These are phyloP conservation scores for Chanos chanos DNA, from an alignment of 2,797 vertebrate species.

Conservation along the genomic window DNA sequence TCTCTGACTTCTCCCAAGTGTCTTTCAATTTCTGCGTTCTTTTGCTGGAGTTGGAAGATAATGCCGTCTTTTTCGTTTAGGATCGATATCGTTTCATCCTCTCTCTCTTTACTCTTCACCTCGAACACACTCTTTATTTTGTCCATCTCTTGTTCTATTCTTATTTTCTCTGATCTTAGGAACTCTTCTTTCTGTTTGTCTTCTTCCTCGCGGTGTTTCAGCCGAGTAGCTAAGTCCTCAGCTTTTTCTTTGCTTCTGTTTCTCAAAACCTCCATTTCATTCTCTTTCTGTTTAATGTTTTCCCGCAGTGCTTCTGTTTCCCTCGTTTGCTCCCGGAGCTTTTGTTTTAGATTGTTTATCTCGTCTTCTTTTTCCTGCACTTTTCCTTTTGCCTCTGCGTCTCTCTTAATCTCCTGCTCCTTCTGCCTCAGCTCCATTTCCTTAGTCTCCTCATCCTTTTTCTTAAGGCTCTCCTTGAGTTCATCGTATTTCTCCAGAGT, in stretches of 20 bases:
- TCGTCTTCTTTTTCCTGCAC: conserved; percentile 51
- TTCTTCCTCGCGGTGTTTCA: neutral
- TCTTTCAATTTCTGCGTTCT: conserved; percentile 36
- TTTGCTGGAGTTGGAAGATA: neutral
- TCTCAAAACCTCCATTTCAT: conserved; percentile 52
- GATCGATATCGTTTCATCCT: conserved; percentile 18
- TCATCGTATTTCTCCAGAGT: conserved; percentile 44
- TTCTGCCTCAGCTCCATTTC: conserved; percentile 28
- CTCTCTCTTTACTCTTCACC: conserved; percentile 37
- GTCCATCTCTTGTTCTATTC: conserved; percentile 59
- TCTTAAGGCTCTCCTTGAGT: conserved; percentile 40
- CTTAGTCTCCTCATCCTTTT: neutral
- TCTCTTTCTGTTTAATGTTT: conserved; percentile 54
- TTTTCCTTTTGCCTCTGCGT: conserved; percentile 37
- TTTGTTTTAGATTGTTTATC: conserved; percentile 31
- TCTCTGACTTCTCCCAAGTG: conserved; percentile 14
- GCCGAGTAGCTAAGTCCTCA: neutral
- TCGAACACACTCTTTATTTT: conserved; percentile 58
- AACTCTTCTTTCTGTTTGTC: conserved; percentile 31
- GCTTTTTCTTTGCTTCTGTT: neutral
- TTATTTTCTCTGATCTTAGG: conserved; percentile 25
- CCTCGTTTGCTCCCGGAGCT: conserved; percentile 40
- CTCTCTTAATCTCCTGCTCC: conserved; percentile 41
- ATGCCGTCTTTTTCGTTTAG: conserved; percentile 39
- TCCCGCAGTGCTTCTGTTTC: conserved; percentile 48